Conservation (phyloP, 2,797 vertebrate species). For the Cuculus canorus region DNA sequence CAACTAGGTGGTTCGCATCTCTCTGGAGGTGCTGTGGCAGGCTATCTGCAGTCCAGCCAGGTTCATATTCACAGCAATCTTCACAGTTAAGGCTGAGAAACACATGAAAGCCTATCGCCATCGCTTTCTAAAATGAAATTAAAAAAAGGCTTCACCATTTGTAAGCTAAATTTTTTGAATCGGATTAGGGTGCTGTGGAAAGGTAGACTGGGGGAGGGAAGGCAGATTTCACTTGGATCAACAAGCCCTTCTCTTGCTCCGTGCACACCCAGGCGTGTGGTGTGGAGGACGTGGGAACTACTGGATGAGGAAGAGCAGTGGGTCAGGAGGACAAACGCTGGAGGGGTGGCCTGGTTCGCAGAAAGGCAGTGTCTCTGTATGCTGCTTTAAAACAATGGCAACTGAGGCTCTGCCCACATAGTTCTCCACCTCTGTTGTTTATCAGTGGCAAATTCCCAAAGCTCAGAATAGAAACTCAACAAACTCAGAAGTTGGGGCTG, state of each 20-base stretch:
- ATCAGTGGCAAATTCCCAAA: not conserved
- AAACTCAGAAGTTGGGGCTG: not conserved
- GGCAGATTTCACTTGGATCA: not conserved
- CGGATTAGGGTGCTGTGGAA: not conserved
- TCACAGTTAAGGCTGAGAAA: not conserved
- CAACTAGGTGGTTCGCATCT: not conserved
- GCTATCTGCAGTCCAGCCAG: not conserved
- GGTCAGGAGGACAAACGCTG: not conserved
- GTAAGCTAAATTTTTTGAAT: not conserved
- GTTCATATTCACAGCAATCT: not conserved
- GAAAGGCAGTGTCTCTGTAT: not conserved
- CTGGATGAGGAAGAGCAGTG: not conserved
- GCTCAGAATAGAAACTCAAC: not conserved
- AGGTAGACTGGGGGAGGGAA: not conserved
- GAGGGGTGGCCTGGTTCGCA: too few relatives aligned
- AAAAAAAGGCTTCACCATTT: not conserved
- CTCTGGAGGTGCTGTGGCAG: not conserved
- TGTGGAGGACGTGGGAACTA: too few relatives aligned
- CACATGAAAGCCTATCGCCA: not conserved
- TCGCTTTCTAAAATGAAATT: not conserved
- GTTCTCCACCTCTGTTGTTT: not conserved
- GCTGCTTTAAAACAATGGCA: not conserved
- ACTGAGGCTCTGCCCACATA: not conserved
- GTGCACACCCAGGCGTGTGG: rapidly evolving
- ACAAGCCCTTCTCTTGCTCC: not conserved